Conservation (phyloP, 2,888 invertebrate species). For the Cryptocephalus moraei region DNA sequence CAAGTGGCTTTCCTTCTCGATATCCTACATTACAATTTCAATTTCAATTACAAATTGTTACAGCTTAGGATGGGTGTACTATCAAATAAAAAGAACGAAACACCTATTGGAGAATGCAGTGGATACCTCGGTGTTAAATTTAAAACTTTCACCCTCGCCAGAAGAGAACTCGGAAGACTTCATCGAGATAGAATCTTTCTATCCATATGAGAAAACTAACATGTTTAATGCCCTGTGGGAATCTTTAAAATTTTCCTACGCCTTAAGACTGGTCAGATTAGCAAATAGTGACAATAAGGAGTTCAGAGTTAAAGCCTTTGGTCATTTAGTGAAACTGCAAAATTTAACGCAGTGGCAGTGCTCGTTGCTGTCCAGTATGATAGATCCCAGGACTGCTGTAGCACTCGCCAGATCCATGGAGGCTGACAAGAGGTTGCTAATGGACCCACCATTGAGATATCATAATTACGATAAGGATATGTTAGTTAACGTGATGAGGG, state of each 20-base stretch:
- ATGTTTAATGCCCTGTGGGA: conserved; percentile 19
- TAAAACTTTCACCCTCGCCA: conserved; percentile 17
- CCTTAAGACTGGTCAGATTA: conserved; percentile 54
- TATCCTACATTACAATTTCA: too few relatives aligned
- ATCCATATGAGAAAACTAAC: conserved; percentile 13
- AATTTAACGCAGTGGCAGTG: conserved; percentile 43
- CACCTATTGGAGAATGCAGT: conserved; percentile 29
- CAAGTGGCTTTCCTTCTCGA: too few relatives aligned
- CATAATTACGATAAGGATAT: conserved; percentile 29
- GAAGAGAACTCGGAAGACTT: conserved; percentile 15
- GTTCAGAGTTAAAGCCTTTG: conserved; percentile 54
- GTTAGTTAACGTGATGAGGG: conserved; percentile 34
- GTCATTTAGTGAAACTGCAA: conserved; percentile 54
- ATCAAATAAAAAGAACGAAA: conserved; percentile 29
- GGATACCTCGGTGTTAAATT: conserved; percentile 30
- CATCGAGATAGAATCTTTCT: conserved; percentile 16
- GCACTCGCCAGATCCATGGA: conserved; percentile 62
- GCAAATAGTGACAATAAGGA: conserved; percentile 53
- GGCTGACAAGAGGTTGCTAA: conserved; percentile 63
- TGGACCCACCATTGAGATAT: conserved; percentile 49
- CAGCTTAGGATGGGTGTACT: conserved; percentile 29
- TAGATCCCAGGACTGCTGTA: conserved; percentile 66
- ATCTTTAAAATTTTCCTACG: conserved; percentile 34
- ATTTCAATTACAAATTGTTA: too few relatives aligned
- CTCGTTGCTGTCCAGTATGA: conserved; percentile 64